A percentile compares a stretch with the other conserved stretches of the same genome.
Conservation (phyloP, 1,140 invertebrate genomes). For the Heliothis virescens region DNA sequence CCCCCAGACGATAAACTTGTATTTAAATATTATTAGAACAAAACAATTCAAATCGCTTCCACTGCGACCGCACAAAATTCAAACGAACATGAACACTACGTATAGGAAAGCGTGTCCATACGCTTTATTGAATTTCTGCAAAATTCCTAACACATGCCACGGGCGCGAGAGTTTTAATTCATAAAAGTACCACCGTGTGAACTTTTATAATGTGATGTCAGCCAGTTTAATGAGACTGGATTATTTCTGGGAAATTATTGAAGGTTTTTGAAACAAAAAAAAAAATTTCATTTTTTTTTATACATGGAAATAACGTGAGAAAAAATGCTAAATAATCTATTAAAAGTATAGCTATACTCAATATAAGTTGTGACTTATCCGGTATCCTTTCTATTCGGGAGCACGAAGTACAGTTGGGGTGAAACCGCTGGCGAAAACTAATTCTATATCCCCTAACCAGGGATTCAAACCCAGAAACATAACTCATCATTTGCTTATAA, state of each 20-base stretch:
- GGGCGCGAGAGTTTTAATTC: slow-evolving; percentile 64
- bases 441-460: too few species aligned
- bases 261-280: neutral
- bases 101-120: slow-evolving; percentile 57
- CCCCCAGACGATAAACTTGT: too few species aligned
- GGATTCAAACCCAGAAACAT: too few species aligned
- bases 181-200: slow-evolving; percentile 49
- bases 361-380: too few species aligned
- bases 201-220: slow-evolving; percentile 48
- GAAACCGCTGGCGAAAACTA: too few species aligned
- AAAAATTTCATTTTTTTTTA: too few species aligned
- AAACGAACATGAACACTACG: slow-evolving; percentile 55
- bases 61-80: slow-evolving; percentile 39
- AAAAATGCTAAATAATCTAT: too few species aligned
- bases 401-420: too few species aligned
- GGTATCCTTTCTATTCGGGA: too few species aligned
- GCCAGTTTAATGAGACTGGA: slow-evolving; percentile 33
- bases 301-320: neutral
- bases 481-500: too few species aligned
- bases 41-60: neutral
- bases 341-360: too few species aligned
- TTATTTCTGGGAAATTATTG: neutral
- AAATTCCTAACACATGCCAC: slow-evolving; percentile 73
- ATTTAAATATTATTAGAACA: neutral
- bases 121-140: slow-evolving; percentile 76